phyloP scores from a whole-genome alignment of 2,113 vertebrate genomes.

The Gymnobelideus leadbeateri region DNA sequence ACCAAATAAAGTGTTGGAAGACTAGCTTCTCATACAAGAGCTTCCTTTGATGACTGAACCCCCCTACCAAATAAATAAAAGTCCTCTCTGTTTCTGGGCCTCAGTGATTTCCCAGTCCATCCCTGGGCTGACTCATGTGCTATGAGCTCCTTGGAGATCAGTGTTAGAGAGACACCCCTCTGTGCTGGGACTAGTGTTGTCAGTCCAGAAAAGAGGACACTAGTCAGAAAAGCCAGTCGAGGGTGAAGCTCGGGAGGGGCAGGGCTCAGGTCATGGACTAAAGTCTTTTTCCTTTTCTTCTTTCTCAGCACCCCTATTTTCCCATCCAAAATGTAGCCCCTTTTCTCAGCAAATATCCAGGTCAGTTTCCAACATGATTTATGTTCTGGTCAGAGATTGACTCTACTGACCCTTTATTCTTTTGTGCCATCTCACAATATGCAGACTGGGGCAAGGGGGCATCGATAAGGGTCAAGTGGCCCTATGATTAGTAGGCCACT shows the following conservation, averaged over 20 bases:
- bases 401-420: background rate
- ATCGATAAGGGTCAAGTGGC: background rate
- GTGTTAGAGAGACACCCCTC: background rate
- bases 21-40: background rate
- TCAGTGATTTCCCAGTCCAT: background rate
- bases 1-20: background rate
- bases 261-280: background rate
- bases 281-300: background rate
- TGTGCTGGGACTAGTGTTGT: background rate
- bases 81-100: background rate
- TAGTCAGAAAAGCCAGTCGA: background rate
- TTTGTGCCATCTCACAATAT: background rate
- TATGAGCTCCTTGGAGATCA: slow-evolving; percentile 1
- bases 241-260: background rate
- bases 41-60: background rate
- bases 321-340: background rate
- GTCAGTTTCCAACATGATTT: background rate
- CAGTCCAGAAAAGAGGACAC: background rate
- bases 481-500: background rate
- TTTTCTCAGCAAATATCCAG: background rate
- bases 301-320: background rate
- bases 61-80: background rate
- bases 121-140: background rate
- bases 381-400: background rate
- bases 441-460: background rate